Percentiles rank a stretch among this genome's conserved stretches.
Evolutionary conservation across 35 echinoderm and acorn worm species (phyloP).

Genomic region (Antedon bifida): DNA sequence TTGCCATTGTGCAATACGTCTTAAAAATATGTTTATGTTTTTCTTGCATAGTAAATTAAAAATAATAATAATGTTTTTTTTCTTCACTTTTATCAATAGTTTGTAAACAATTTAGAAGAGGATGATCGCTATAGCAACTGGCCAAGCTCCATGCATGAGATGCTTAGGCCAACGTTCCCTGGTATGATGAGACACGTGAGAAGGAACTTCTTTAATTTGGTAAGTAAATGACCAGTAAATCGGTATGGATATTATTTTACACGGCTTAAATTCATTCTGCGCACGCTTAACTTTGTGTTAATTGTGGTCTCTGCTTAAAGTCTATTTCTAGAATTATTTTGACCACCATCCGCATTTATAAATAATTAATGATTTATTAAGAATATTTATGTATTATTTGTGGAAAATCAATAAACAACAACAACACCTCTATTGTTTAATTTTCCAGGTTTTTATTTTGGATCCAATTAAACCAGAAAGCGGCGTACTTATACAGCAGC

Average conservation of each 20-base stretch:
- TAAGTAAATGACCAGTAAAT: conserved; percentile 22
- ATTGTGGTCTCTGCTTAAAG: no score
- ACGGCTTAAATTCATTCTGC: no score
- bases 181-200: conserved; percentile 79
- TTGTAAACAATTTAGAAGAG: conserved; percentile 72
- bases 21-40: no score
- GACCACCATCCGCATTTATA: no score
- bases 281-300: no score
- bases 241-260: neutral
- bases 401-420: no score
- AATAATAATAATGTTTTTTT: neutral
- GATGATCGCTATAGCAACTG: conserved; percentile 48
- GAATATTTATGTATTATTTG: no score
- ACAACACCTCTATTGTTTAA: no score
- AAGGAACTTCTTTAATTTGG: conserved; percentile 90
- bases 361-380: no score
- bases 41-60: no score
- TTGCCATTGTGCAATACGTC: no score
- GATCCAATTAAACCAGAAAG: conserved; percentile 66
- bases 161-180: conserved; percentile 77
- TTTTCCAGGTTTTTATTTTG: conserved; percentile 49
- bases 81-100: conserved; percentile 22
- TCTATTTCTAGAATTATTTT: no score
- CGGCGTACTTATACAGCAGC: conserved; percentile 47
- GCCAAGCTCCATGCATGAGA: conserved; percentile 55